A percentile compares a stretch with the other conserved stretches of the same genome.
Conservation (phyloP, 2,797 vertebrate genomes). For the Sebastes hubbsi region DNA sequence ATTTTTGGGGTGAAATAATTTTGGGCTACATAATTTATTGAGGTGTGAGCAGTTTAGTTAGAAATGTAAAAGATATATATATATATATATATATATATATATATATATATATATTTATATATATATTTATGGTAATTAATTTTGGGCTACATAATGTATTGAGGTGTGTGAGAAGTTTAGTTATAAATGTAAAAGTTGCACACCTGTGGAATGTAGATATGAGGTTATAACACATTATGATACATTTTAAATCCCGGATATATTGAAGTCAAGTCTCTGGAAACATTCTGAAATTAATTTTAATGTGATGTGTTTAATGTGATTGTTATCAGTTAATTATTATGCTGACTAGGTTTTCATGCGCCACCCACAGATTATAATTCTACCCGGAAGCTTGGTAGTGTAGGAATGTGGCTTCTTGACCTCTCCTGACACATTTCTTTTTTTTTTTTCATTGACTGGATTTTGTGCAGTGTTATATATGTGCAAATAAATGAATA, state of each 20-base stretch:
- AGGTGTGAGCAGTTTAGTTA: not conserved
- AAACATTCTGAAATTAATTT: not conserved
- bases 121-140: not conserved
- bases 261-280: not conserved
- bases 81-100: too few species aligned
- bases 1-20: not conserved
- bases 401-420: constrained; percentile 85
- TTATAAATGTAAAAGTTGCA: not conserved
- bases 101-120: too few species aligned
- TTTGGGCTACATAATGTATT: not conserved
- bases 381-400: constrained; percentile 89
- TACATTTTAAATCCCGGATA: not conserved
- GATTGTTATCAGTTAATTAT: constrained; percentile 40
- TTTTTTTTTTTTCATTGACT: too few species aligned
- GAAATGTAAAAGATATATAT: too few species aligned
- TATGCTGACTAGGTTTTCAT: constrained; percentile 55
- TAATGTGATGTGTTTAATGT: not conserved
- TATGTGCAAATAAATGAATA: too few species aligned
- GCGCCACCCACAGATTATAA: constrained; percentile 78
- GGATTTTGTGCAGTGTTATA: too few species aligned
- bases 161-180: too few species aligned
- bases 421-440: too few species aligned
- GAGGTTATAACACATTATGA: not conserved
- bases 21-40: not conserved
- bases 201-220: not conserved